Base-by-base conservation (phyloP, 1,140 invertebrate genomes). In the Drosophila leontia region DNA sequence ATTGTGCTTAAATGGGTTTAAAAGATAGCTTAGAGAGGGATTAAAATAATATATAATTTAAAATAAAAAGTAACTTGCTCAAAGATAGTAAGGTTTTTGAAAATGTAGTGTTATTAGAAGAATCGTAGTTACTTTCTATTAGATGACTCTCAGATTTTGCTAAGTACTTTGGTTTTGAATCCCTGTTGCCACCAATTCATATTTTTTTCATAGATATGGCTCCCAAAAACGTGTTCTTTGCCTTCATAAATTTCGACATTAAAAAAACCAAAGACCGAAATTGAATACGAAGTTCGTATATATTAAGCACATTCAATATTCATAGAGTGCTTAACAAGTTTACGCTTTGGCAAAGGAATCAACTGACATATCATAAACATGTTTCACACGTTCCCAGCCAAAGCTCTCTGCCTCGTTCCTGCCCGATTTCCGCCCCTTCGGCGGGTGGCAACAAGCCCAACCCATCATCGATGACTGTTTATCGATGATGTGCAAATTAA, bases 401-500 rank as follows among this genome's bases (percentile, higher is more conserved):
- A 9, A 48, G 34, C 17, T n/a, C 35, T 26, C 37, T 29, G 19
- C 17, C 59, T 35, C 23, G 12, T 3, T 42, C 8, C 41, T 17
- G 58, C 42, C 5, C 48, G 15, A 50, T 11, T 37, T 23, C 17
- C 17, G 12, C 34, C 53, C 53, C 53, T 57, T 26, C 5, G 39
- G 56, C 11, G 8, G 62, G 29, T 9, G 15, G 53, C 26, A n/a
- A 15, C 53, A 63, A 45, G 9, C 29, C 51, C 29, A 15, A 29
- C 48, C 48, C 75, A 50, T 67, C 61, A 63, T 48, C 47, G 80
- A 63, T 55, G 41, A 80, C 72, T 83, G 72, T 87, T 88, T 87
- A 87, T 87, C 79, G 76, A 87, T 80, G 83, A 83, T 87, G 83
- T 87, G 83, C 76, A 87, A 87, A 87, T 87, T 87, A 87, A 87